Percentiles rank a stretch among this genome's conserved stretches.
Conservation (phyloP, 2,888 invertebrate species). For the Ophonus ardosiacus region DNA sequence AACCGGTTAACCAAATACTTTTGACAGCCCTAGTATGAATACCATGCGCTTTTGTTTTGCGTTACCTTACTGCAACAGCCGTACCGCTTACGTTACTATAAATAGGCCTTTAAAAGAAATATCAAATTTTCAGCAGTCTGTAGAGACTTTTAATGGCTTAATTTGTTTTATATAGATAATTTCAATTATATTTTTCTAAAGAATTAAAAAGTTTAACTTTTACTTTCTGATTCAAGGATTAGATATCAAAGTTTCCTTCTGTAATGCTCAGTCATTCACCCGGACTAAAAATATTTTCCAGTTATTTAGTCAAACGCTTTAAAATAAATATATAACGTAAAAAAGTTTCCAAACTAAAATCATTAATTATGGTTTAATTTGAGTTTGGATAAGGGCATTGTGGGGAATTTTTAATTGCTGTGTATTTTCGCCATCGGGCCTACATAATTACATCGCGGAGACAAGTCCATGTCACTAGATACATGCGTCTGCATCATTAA, state of each 20-base stretch:
- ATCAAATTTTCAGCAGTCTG: too few relatives aligned
- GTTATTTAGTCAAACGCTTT: constrained; percentile 14
- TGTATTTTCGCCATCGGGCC: constrained; percentile 14
- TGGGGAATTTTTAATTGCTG: constrained; percentile 11
- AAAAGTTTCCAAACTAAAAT: constrained; percentile 16
- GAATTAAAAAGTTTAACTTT: neutral
- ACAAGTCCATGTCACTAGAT: constrained; percentile 46
- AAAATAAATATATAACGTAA: neutral
- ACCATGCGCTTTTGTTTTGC: too few relatives aligned
- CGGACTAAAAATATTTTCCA: neutral
- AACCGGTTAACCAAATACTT: too few relatives aligned
- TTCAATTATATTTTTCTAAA: too few relatives aligned
- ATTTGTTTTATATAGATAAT: too few relatives aligned
- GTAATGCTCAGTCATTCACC: neutral
- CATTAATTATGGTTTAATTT: constrained; percentile 32
- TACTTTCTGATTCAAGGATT: neutral
- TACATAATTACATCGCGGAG: constrained; percentile 43
- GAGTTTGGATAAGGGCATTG: neutral
- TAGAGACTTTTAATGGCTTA: too few relatives aligned
- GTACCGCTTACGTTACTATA: too few relatives aligned
- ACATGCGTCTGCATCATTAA: constrained; percentile 53
- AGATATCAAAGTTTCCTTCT: neutral
- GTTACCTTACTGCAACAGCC: too few relatives aligned
- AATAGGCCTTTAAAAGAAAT: too few relatives aligned
- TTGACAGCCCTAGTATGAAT: too few relatives aligned